Evolutionary conservation across 2,113 vertebrate species (phyloP), one percentile per base, ranked within the genome.

Genomic region (Tursiops truncatus): DNA sequence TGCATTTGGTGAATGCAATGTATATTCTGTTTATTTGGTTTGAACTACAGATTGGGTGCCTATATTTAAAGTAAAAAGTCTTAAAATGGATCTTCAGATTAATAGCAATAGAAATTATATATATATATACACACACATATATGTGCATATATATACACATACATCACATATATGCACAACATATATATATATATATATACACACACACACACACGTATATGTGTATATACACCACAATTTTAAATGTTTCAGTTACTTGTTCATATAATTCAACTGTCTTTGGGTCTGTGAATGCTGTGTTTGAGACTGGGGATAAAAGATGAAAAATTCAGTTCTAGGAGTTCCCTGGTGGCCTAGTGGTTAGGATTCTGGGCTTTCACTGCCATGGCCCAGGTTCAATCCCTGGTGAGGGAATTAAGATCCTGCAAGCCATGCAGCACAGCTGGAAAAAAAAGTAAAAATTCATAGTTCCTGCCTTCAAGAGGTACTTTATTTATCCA

Each of bases 211-310:
- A 17, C 63, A 33, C 50, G 18, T 11, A 18, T 17, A n/a, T 26
- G 23, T 25, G 41, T 23, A 12, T 89, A 73, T n/a, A 67, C 36
- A 33, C 14, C 17, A 68, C 44, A 82, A 6, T 62, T 91, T 21
- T 74, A 92, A 80, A 87, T 73, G 36, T 47, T 60, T 89, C 47
- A 79, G 25, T 87, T 94, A 86, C 28, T 94, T 92, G 36, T 79
- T 88, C n/a, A 83, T 33, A 36, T 91, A 74, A 62, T 89, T 77
- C 53, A 94, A 5, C 25, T 88, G 10, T 84, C 62, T 94, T 95
- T 95, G 47, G 21, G 87, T 50, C 58, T 58, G 6, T 38, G 28
- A 74, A 84, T 84, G 28, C 73, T 80, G 17, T 94, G n/a, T 50
- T 89, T 80, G 53, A 89, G 12, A 47, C 28, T 83, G 7, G 12